Base-by-base conservation (phyloP, 2,888 invertebrate species). In the Cerastoderma edule region DNA sequence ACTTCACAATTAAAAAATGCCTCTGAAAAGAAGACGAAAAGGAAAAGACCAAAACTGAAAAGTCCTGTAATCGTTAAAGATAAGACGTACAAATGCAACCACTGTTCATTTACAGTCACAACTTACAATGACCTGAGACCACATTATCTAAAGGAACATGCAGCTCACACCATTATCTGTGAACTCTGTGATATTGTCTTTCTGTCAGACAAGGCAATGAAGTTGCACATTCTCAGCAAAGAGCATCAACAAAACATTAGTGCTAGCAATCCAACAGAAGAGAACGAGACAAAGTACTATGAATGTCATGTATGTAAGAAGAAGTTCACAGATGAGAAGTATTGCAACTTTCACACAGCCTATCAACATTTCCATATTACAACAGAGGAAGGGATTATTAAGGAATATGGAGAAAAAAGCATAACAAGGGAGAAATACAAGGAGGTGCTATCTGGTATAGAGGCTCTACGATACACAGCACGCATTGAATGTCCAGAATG, bases 401-500 rank as follows among this genome's bases (percentile, higher is more conserved):
- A 87, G 48, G 78, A 85, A 28, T 48, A 46, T 46, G 72, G 72
- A 13, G 68, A 69, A 10, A 72, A 85, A 50, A 60, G 8, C 60
- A 88, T 83, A 44, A 88, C 88, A 16, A 83, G 85, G 28, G 67
- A 81, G 60, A 67, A 83, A 60, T 89, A 85, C 56, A 77, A 80
- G 19, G 85, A 86, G 5, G 83, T 79, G 53, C 57, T 88, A 19
- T 48, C 56, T 22, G 68, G 83, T 13, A 78, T 88, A 6, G 81
- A 86, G 66, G 54, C 75, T n/a, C 56, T 84, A 30, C 84, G 80
- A 24, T 73, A 76, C 28, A 77, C 78, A 27, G 83, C 79, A 6
- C 67, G 76, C 5, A 77, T 89, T 4, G 69, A 83, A 13, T 91
- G 91, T 78, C 88, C 89, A 1, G 90, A 89, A 50, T 91, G 91